Evolutionary conservation across 2,113 vertebrate genomes (phyloP).

Genomic region (Cyrtonyx montezumae): DNA sequence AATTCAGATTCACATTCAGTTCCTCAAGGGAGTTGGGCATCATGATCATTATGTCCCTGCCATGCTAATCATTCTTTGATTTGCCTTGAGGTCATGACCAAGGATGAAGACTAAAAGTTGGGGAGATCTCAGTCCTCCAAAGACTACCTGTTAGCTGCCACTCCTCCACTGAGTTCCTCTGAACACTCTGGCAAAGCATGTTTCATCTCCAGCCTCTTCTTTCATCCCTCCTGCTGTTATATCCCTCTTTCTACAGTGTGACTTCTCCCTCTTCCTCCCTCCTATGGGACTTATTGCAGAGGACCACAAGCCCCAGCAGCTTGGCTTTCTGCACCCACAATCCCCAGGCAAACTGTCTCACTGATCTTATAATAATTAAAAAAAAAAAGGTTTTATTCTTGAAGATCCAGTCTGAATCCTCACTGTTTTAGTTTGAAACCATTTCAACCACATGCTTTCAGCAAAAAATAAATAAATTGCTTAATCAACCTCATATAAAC

Average conservation of each 20-base stretch:
- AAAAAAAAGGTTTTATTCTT: no score
- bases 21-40: background rate
- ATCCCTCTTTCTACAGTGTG: fast-evolving
- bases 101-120: fast-evolving
- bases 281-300: background rate
- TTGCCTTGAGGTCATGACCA: fast-evolving
- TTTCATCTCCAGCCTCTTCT: background rate
- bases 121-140: background rate
- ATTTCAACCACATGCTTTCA: background rate
- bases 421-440: no score
- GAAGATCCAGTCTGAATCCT: no score
- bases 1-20: background rate
- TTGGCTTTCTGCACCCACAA: background rate
- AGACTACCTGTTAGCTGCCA: background rate
- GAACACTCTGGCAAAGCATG: background rate
- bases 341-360: background rate
- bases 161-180: background rate
- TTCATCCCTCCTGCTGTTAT: background rate
- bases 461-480: background rate
- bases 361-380: no score
- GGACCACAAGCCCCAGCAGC: background rate
- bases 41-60: background rate
- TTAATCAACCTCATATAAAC: background rate
- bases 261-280: background rate
- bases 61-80: background rate